Percentiles rank a stretch among this genome's conserved stretches.
Conservation (phyloP, 1,140 invertebrate genomes). For the Nasonia giraulti region DNA sequence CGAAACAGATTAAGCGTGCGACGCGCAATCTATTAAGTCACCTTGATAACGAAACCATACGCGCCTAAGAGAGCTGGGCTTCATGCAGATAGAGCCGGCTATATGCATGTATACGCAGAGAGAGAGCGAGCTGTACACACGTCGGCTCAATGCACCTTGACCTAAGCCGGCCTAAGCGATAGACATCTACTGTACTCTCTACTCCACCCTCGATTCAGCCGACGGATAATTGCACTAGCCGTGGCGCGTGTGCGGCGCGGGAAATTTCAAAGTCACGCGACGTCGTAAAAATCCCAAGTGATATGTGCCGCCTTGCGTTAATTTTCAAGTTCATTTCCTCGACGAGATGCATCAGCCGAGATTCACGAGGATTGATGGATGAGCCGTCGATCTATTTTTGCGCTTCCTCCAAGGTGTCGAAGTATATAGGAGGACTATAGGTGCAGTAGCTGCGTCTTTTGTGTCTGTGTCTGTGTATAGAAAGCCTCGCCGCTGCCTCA, state of each 20-base stretch:
- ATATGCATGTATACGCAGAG: background rate
- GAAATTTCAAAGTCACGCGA: constrained; percentile 43
- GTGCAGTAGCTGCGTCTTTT: background rate
- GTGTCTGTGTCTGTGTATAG: background rate
- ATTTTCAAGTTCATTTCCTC: constrained; percentile 45
- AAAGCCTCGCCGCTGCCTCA: background rate
- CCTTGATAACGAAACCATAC: constrained; percentile 50
- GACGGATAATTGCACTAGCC: background rate
- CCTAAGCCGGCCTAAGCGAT: constrained; percentile 12
- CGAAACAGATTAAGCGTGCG: constrained; percentile 8
- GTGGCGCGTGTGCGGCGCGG: background rate
- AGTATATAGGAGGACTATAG: background rate
- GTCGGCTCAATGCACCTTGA: constrained; percentile 39
- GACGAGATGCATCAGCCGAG: background rate
- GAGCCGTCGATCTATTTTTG: background rate
- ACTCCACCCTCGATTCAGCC: background rate
- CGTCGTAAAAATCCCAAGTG: constrained; percentile 15
- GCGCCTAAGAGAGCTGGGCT: constrained; percentile 6
- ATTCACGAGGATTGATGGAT: constrained; percentile 12
- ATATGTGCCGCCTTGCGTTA: background rate
- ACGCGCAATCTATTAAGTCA: constrained; percentile 43
- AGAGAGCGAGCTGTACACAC: background rate
- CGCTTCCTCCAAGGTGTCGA: background rate
- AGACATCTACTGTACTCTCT: constrained; percentile 1
- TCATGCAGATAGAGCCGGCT: constrained; percentile 22